These are phyloP conservation scores for Dascillus cervinus DNA, from an alignment of 2,888 invertebrate species.

Conservation along the genomic window DNA sequence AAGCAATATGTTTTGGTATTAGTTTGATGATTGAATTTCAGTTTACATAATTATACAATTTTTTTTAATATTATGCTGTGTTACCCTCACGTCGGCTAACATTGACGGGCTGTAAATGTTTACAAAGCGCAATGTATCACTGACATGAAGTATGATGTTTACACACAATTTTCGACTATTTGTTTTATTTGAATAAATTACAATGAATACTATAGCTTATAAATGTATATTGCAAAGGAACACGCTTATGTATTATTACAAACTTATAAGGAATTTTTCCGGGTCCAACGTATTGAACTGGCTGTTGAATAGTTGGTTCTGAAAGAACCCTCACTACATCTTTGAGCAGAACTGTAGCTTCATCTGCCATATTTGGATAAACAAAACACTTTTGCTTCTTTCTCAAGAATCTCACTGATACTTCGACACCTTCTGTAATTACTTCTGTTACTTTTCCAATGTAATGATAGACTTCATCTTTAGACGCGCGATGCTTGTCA, in stretches of 20 bases:
- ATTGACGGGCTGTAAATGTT: slow-evolving; percentile 1
- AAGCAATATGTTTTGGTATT: slow-evolving; percentile 3
- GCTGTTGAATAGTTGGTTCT: slow-evolving; percentile 1
- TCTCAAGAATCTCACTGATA: slow-evolving; percentile 2
- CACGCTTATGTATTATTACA: background rate
- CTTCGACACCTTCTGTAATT: background rate
- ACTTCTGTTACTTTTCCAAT: slow-evolving; percentile 2
- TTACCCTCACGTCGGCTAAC: slow-evolving; percentile 2
- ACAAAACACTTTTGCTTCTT: slow-evolving; percentile 3
- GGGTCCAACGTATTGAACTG: background rate
- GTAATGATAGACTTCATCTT: no score
- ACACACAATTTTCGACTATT: no score
- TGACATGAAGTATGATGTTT: no score
- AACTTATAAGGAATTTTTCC: background rate
- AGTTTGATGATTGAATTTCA: no score
- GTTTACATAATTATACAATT: no score
- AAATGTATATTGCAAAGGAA: background rate
- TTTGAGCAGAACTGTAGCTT: slow-evolving; percentile 1
- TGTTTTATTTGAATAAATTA: slow-evolving; percentile 2
- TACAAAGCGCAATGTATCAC: no score
- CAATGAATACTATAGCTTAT: background rate
- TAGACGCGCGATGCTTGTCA: no score
- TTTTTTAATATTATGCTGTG: no score
- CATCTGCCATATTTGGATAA: slow-evolving; percentile 2
- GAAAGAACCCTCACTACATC: slow-evolving; percentile 1